Conservation (phyloP, 2,888 invertebrate genomes). For the Eupithecia vulgata region DNA sequence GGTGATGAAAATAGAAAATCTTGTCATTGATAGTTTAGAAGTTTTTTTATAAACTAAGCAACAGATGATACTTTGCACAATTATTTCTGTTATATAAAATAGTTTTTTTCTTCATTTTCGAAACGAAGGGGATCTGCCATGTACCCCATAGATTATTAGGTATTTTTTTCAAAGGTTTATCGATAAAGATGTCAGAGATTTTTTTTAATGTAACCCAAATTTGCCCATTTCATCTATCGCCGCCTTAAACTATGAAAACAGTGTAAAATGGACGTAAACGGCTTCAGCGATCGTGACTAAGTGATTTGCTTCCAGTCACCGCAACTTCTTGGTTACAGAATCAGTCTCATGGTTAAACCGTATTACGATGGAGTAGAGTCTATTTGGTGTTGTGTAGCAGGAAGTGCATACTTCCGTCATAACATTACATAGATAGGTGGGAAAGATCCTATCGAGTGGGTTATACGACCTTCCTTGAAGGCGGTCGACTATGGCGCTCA, state of each 20-base stretch:
- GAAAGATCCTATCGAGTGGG: constrained; percentile 47
- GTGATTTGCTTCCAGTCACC: constrained; percentile 49
- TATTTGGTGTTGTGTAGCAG: constrained; percentile 17
- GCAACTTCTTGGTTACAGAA: constrained; percentile 43
- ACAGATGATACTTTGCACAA: no score
- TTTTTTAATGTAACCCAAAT: no score
- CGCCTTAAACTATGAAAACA: constrained; percentile 45
- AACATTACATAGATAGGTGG: constrained; percentile 43
- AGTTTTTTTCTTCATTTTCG: no score
- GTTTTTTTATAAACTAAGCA: no score
- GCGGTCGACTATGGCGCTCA: constrained; percentile 29
- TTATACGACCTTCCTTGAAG: constrained; percentile 47
- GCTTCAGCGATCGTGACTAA: constrained; percentile 56
- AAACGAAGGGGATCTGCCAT: no score
- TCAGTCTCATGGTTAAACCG: constrained; percentile 6
- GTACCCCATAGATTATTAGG: no score
- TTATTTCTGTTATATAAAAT: no score
- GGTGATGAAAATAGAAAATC: no score
- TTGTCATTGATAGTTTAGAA: no score
- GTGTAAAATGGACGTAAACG: constrained; percentile 52
- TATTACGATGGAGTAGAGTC: constrained; percentile 20
- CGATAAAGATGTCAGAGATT: no score
- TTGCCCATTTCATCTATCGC: no score
- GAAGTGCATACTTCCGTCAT: constrained; percentile 38
- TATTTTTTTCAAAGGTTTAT: no score